Conservation (phyloP, 2,888 invertebrate species). For the Cryptocephalus primarius region DNA sequence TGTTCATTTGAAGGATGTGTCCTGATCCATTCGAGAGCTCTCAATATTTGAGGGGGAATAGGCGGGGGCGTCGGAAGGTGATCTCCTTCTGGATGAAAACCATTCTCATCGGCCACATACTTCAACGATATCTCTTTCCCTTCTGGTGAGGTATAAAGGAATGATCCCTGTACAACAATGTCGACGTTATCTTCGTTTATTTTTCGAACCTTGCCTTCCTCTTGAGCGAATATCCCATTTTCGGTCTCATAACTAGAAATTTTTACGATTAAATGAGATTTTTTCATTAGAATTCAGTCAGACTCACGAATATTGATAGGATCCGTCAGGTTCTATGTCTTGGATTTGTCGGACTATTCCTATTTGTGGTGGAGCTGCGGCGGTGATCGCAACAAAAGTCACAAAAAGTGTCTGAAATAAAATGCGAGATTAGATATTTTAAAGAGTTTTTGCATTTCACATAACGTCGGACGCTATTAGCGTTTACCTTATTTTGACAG, state of each 20-base stretch:
- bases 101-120: slow-evolving; percentile 46
- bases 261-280: no score
- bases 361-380: not conserved
- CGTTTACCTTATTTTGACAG: no score
- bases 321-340: slow-evolving; percentile 38
- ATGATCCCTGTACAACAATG: slow-evolving; percentile 28
- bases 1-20: slow-evolving; percentile 26
- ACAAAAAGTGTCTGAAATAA: no score
- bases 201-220: slow-evolving; percentile 7
- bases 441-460: no score
- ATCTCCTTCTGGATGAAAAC: slow-evolving; percentile 40
- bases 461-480: no score
- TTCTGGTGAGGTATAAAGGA: slow-evolving; percentile 41
- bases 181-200: slow-evolving; percentile 12
- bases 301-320: slow-evolving; percentile 26
- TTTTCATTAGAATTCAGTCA: no score
- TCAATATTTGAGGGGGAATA: slow-evolving; percentile 45
- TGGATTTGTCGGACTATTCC: slow-evolving; percentile 12
- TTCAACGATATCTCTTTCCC: slow-evolving; percentile 37
- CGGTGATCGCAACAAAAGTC: not conserved
- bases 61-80: slow-evolving; percentile 35
- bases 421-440: no score
- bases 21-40: slow-evolving; percentile 43
- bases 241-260: slow-evolving; percentile 39
- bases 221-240: slow-evolving; percentile 32